phyloP scores from a whole-genome alignment of 2,888 invertebrate genomes.

The Hirtodrosophila histrioides region DNA sequence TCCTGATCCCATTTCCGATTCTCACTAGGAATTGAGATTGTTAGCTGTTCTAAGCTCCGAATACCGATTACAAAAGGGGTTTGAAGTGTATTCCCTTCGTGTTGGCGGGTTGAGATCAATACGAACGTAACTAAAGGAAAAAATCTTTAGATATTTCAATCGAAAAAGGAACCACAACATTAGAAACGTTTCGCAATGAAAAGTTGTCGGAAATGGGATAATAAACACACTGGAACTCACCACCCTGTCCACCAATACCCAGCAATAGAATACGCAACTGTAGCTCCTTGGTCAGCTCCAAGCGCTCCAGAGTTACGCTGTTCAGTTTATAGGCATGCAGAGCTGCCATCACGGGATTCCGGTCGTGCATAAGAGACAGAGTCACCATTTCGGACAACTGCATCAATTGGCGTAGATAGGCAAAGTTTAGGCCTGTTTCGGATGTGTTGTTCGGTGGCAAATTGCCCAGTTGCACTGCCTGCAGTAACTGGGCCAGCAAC shows the following conservation, averaged over 20 bases:
- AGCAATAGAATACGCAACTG: constrained; percentile 66
- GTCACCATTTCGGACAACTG: constrained; percentile 64
- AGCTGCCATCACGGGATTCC: constrained; percentile 72
- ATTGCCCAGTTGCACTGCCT: constrained; percentile 61
- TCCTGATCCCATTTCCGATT: too few relatives aligned
- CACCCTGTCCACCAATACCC: constrained; percentile 59
- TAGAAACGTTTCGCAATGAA: too few relatives aligned
- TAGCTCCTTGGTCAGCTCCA: constrained; percentile 44
- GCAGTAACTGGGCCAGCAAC: constrained; percentile 77
- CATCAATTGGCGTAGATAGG: constrained; percentile 67
- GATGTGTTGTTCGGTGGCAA: constrained; percentile 16
- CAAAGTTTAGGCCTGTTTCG: constrained; percentile 54
- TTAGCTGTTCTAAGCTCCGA: too few relatives aligned
- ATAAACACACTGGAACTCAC: constrained; percentile 48
- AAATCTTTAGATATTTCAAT: too few relatives aligned
- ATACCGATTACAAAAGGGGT: too few relatives aligned
- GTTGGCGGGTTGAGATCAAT: too few relatives aligned
- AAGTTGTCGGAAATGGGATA: too few relatives aligned
- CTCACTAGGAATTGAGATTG: too few relatives aligned
- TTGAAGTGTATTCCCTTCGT: too few relatives aligned
- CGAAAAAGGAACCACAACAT: too few relatives aligned
- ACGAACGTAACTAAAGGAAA: too few relatives aligned
- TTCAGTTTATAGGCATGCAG: constrained; percentile 75
- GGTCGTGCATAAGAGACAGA: constrained; percentile 63
- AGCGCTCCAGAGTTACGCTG: constrained; percentile 47